These are phyloP conservation scores for Lonchura striata DNA, from an alignment of 2,113 vertebrate species.

Conservation along the genomic window DNA sequence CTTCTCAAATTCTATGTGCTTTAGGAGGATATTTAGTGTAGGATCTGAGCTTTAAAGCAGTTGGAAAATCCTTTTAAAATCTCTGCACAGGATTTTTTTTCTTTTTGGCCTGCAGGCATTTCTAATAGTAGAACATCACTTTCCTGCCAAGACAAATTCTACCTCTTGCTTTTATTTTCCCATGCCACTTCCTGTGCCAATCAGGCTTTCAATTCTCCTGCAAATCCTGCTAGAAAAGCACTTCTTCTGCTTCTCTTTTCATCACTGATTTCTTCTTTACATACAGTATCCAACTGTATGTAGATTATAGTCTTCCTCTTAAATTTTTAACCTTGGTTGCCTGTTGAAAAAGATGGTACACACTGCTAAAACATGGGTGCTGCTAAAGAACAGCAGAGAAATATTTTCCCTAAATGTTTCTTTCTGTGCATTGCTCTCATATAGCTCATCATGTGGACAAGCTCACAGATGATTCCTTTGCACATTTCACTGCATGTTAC, in stretches of 20 bases:
- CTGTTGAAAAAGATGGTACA: neutral
- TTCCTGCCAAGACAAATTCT: constrained; percentile 61
- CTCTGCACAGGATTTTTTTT: neutral
- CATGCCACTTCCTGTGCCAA: constrained; percentile 40
- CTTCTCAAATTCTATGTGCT: neutral
- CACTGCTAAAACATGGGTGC: neutral
- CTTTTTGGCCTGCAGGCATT: constrained; percentile 32
- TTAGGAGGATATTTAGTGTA: neutral
- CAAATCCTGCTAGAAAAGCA: constrained; percentile 17
- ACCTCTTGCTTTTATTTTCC: constrained; percentile 63
- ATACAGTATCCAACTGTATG: rapidly evolving
- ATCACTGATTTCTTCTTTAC: neutral
- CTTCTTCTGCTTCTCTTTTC: constrained; percentile 16
- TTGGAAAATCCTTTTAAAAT: constrained; percentile 26
- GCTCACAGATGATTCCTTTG: neutral
- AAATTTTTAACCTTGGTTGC: neutral
- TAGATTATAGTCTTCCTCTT: neutral
- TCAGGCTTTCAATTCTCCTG: constrained; percentile 36
- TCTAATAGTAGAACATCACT: constrained; percentile 58
- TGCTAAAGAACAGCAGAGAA: neutral
- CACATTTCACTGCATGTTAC: neutral
- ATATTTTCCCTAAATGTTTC: neutral
- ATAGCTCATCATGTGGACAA: neutral
- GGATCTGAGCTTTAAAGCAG: neutral
- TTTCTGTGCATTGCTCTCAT: neutral